Base-by-base conservation (phyloP, 2,888 invertebrate genomes). In the Agrochola lota region DNA sequence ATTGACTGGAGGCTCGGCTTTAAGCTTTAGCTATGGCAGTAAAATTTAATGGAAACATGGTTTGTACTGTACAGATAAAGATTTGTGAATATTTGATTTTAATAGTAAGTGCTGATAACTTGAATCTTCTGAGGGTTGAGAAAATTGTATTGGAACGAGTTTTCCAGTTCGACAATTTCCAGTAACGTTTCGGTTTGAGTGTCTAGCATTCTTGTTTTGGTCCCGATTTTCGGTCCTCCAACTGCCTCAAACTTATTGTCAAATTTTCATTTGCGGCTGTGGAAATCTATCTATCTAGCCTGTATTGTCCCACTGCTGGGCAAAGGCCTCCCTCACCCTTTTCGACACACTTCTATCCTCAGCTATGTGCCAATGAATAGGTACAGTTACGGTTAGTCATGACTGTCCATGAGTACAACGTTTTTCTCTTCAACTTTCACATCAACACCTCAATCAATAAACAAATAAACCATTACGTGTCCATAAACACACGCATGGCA, bases 381-480 rank as follows among this genome's bases (percentile, higher is more conserved):
- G 40, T 4, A 23, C 52, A 62, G 52, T 74, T 7, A 60, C 60
- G 15, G 17, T 30, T 15, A 60, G 15, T 12, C n/a, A 57, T 20
- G 8, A n/a, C 23, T 40, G 49, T 8, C n/a, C 4, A 43, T 55
- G 26, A 62, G 9, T 62, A 52, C 20, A 64, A 59, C 9, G 9
- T 78, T 23, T 62, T 71, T 84, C 49, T 49, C 40, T 69, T 12
- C 40, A 63, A 72, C 84, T 83, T 86, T 86, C 84, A 75, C 67
- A 68, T 77, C 40, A 70, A 78, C 68, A 66, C 62, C 74, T 68
- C 76, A 77, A 81, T 59, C 72, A 82, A 77, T 76, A 85, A 82
- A 81, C 76, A 81, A 84, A 87, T 62, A 81, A 77, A 70, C 69
- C 57, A 79, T 88, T 81, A 77, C 79, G 68, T 81, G 77, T 69